phyloP scores from a whole-genome alignment of 2,888 invertebrate genomes.

The Rhabditophanes sp. region DNA sequence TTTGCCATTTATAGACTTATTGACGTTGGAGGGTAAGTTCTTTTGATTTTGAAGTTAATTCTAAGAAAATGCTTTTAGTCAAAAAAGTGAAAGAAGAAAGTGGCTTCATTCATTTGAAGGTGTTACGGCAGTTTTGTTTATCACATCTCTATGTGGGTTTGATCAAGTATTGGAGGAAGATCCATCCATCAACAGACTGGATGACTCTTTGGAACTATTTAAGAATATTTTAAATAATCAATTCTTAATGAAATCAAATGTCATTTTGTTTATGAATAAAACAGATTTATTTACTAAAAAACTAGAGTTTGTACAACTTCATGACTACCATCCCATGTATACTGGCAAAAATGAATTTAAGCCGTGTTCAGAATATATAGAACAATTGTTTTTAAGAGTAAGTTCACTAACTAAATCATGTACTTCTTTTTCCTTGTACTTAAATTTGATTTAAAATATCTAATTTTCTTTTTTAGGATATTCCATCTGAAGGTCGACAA shows the following conservation, averaged over 20 bases:
- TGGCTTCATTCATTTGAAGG: constrained; percentile 10
- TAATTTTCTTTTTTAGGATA: not conserved
- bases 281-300: constrained; percentile 15
- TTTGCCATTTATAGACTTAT: constrained; percentile 9
- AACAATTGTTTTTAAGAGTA: no score
- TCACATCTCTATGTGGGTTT: constrained; percentile 11
- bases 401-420: no score
- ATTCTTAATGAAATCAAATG: constrained; percentile 9
- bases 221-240: constrained; percentile 14
- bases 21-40: constrained; percentile 17
- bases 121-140: constrained; percentile 15
- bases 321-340: constrained; percentile 14
- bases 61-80: constrained; percentile 17
- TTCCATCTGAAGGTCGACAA: constrained; percentile 9
- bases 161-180: constrained; percentile 16
- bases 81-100: constrained; percentile 8
- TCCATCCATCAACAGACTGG: constrained; percentile 13
- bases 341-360: constrained; percentile 6
- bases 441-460: no score
- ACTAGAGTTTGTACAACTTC: constrained; percentile 9
- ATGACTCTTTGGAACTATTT: constrained; percentile 13
- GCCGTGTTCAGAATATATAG: not conserved
- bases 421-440: no score
- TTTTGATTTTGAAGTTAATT: no score
- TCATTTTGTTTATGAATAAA: constrained; percentile 16